Base-by-base conservation (phyloP, 2,888 invertebrate genomes). In the Drosophila pseudotakahashii region DNA sequence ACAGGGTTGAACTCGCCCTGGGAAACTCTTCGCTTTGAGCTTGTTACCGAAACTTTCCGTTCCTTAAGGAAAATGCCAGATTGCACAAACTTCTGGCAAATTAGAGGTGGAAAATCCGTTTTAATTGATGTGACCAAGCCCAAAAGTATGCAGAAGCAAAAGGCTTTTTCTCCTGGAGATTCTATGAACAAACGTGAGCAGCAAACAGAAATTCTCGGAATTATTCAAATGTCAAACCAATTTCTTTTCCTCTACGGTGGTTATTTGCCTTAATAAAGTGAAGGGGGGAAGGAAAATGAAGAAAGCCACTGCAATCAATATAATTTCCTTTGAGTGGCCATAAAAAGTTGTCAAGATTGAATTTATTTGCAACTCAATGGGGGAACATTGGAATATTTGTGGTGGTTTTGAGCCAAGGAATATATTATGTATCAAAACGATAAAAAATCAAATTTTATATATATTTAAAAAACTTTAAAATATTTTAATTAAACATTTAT, bases 91-190 rank as follows among this genome's bases (percentile, higher is more conserved):
- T 66, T 66, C 67, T 39, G 3, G 41, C 75, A 78, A 80, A 78
- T 80, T 64, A 71, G 75, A 75, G 72, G 63, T 67, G 59, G 66
- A 67, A 47, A 55, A 75, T 64, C 64, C 71, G 44, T 77, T 80
- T 75, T 78, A 78, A 78, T 78, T 78, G 77, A 80, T 80, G 80
- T 62, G 19, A 53, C 54, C 68, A 47, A 53, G 59, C 69, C 57
- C 59, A 50, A 59, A 77, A 70, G 75, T 77, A 77, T 74, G 76
- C 79, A 54, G 64, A 73, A 39, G 44, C 7, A 0, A 26, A 26
- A 26, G 26, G 39, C 26, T 30, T 13, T 23, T 30, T 19, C 41
- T 32, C 11, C n/a, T 41, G 23, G 11, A 23, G 11, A 23, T 26
- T 32, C 47, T 3, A 13, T 10, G 62, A 30, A 66, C 26, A 26